These are phyloP conservation scores for Drosophila lini DNA, from an alignment of 1,140 invertebrate species.

Conservation along the genomic window DNA sequence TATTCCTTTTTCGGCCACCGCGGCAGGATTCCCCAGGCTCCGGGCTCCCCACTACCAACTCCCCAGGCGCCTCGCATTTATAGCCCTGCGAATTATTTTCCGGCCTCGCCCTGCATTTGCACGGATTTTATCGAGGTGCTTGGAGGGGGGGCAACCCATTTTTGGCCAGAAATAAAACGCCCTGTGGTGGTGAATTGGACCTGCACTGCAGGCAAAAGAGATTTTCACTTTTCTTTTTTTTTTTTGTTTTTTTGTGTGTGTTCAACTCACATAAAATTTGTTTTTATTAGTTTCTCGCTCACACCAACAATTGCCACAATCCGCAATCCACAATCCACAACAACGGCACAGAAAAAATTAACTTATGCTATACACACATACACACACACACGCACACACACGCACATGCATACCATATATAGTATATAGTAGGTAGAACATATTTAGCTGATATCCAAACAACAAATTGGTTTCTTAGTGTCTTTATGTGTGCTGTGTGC, in stretches of 20 bases:
- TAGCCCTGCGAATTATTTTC: slow-evolving; percentile 65
- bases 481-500: slow-evolving; percentile 1
- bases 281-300: slow-evolving; percentile 71
- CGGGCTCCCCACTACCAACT: slow-evolving; percentile 1
- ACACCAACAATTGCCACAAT: slow-evolving; percentile 28
- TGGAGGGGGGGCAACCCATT: not conserved
- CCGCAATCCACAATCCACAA: slow-evolving; percentile 14
- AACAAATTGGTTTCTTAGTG: not conserved
- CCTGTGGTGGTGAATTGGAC: not conserved
- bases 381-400: slow-evolving; percentile 17
- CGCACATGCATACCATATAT: not conserved
- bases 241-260: slow-evolving; percentile 22
- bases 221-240: slow-evolving; percentile 11
- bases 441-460: not conserved
- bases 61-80: slow-evolving; percentile 41
- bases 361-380: slow-evolving; percentile 60
- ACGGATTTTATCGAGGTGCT: slow-evolving; percentile 68
- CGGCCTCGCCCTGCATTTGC: slow-evolving; percentile 50
- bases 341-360: slow-evolving; percentile 58
- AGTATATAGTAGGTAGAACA: not conserved
- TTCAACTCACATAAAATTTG: slow-evolving; percentile 77
- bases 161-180: slow-evolving; percentile 25
- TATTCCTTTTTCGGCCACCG: slow-evolving; percentile 31
- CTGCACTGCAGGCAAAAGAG: slow-evolving; percentile 7
- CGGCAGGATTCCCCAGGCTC: not conserved